phyloP scores from a whole-genome alignment of 2,888 invertebrate genomes.

The Xestia ashworthii region DNA sequence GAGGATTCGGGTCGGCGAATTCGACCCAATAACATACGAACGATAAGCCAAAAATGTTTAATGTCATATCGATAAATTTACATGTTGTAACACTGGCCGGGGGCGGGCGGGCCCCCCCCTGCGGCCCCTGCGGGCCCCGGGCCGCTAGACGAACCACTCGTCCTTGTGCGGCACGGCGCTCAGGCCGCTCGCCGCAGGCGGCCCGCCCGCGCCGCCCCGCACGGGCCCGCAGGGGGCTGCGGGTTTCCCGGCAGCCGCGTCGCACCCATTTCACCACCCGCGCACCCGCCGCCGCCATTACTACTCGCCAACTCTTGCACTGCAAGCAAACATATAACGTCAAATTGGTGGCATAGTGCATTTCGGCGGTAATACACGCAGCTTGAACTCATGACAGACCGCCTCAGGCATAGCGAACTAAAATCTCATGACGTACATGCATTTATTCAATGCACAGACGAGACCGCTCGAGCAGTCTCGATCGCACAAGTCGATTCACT shows the following conservation, averaged over 20 bases:
- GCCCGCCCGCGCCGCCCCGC: slow-evolving; percentile 95
- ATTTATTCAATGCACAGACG: not conserved
- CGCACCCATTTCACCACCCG: slow-evolving; percentile 89
- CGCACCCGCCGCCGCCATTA: slow-evolving; percentile 89
- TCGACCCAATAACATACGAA: slow-evolving; percentile 88
- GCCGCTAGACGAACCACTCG: slow-evolving; percentile 92
- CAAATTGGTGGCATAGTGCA: not conserved
- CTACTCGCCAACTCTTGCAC: slow-evolving; percentile 94
- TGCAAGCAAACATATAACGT: slow-evolving; percentile 75
- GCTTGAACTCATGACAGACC: not conserved
- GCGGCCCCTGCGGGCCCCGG: slow-evolving; percentile 77
- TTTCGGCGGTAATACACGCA: not conserved
- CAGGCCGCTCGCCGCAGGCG: slow-evolving; percentile 98
- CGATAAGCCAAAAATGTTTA: slow-evolving; percentile 91
- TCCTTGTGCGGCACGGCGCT: slow-evolving; percentile 96
- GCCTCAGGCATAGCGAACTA: not conserved
- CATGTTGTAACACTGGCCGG: slow-evolving; percentile 86
- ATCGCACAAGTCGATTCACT: too few species aligned
- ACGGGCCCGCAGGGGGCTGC: slow-evolving; percentile 97
- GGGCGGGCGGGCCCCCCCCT: slow-evolving; percentile 69
- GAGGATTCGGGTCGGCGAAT: slow-evolving; percentile 65
- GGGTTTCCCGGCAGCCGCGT: slow-evolving; percentile 96
- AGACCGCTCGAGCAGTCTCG: not conserved
- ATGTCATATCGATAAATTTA: slow-evolving; percentile 90
- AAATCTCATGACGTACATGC: not conserved